phyloP scores from a whole-genome alignment of 2,888 invertebrate species.

The Lithosia quadra region DNA sequence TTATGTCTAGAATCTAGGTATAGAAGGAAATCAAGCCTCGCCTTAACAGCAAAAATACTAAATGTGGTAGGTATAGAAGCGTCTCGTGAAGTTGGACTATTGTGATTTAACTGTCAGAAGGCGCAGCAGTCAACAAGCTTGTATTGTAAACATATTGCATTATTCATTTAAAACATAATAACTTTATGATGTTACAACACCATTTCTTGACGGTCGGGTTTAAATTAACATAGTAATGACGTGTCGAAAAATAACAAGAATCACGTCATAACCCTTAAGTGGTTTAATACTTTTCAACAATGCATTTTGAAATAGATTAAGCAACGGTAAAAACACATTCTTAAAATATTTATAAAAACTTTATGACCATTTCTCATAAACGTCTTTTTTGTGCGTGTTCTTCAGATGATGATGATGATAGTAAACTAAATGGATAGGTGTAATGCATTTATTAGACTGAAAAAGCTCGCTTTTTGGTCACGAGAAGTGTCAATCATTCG shows the following conservation, averaged over 20 bases:
- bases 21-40: background rate
- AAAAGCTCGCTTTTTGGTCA: no score
- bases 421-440: no score
- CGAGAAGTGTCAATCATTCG: no score
- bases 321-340: background rate
- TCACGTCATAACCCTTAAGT: constrained; percentile 8
- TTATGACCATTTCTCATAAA: no score
- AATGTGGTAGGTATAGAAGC: background rate
- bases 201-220: constrained; percentile 6
- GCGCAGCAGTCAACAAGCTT: background rate
- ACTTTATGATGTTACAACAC: constrained; percentile 9
- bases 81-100: background rate
- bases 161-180: constrained; percentile 8
- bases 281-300: background rate
- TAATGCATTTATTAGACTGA: no score
- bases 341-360: no score
- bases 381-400: no score
- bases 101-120: background rate
- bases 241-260: constrained; percentile 28
- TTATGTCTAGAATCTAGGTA: background rate
- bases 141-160: constrained; percentile 8
- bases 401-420: no score
- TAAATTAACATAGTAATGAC: constrained; percentile 21
- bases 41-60: background rate
- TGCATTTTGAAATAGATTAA: constrained; percentile 2